A percentile compares a stretch with the other conserved stretches of the same genome.
Conservation (phyloP, 1,140 invertebrate genomes). For the Ephestia elutella region DNA sequence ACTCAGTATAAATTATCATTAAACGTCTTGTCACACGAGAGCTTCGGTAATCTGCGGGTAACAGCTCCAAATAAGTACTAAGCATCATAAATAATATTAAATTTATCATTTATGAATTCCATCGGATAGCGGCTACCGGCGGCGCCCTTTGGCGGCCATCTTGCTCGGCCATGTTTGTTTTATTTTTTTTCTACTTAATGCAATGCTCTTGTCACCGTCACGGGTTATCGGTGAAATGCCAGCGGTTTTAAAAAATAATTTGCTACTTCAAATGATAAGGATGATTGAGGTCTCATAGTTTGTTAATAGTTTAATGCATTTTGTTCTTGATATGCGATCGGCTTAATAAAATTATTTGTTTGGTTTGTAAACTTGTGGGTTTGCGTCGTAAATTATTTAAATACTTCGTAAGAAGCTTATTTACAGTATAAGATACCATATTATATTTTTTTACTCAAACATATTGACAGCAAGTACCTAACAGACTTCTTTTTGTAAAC, state of each 20-base stretch:
- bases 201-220: constrained; percentile 62
- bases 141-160: constrained; percentile 63
- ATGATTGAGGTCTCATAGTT: constrained; percentile 15
- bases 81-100: constrained; percentile 65
- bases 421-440: no score
- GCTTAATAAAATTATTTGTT: neutral
- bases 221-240: constrained; percentile 45
- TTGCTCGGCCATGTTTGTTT: constrained; percentile 62
- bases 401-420: no score
- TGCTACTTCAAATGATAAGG: constrained; percentile 34
- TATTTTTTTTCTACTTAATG: constrained; percentile 59
- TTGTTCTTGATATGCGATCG: constrained; percentile 1
- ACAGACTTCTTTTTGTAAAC: no score
- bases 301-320: constrained; percentile 16
- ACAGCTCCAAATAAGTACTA: constrained; percentile 44
- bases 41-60: constrained; percentile 27
- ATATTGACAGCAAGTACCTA: no score
- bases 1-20: constrained; percentile 4
- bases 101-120: constrained; percentile 72
- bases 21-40: constrained; percentile 28
- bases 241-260: constrained; percentile 40
- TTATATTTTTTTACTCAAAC: no score
- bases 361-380: neutral
- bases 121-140: constrained; percentile 57
- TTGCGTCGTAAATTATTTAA: no score